Percentiles rank a stretch among this genome's conserved stretches.
Evolutionary conservation across 2,113 vertebrate species (phyloP).

Genomic region (Rattus rattus): DNA sequence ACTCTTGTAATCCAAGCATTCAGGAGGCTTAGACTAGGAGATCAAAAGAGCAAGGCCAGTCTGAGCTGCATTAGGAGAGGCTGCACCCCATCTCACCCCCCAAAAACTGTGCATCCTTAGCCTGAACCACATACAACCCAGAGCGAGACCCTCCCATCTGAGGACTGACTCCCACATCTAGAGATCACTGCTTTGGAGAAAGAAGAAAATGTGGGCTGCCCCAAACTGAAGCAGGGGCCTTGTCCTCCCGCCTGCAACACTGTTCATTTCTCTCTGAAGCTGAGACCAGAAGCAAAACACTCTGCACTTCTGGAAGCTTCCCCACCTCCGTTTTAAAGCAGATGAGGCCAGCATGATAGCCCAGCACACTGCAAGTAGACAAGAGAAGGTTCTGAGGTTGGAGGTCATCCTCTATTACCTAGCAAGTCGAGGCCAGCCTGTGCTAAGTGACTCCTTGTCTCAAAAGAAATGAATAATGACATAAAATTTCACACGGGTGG

Average conservation of each 20-base stretch:
- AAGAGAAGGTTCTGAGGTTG: neutral
- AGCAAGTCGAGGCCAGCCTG: neutral
- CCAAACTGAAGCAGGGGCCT: neutral
- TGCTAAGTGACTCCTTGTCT: neutral
- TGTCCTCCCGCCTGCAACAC: neutral
- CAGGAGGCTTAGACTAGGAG: neutral
- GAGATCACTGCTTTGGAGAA: neutral
- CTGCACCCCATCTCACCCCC: neutral
- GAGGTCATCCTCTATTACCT: neutral
- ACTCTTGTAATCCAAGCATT: neutral
- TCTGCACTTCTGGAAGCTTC: neutral
- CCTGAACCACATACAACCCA: accelerated
- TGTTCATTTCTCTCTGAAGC: neutral
- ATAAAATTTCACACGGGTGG: neutral
- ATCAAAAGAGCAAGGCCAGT: neutral
- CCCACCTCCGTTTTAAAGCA: neutral
- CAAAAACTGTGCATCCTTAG: neutral
- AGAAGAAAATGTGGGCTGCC: neutral
- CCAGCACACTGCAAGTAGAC: neutral
- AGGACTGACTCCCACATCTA: neutral
- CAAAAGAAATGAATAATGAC: neutral
- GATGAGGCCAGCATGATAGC: no score
- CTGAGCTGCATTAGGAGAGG: neutral
- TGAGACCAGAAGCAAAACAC: neutral
- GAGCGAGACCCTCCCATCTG: neutral